Conservation (phyloP, 2,888 invertebrate genomes). For the Drosophila testacea region DNA sequence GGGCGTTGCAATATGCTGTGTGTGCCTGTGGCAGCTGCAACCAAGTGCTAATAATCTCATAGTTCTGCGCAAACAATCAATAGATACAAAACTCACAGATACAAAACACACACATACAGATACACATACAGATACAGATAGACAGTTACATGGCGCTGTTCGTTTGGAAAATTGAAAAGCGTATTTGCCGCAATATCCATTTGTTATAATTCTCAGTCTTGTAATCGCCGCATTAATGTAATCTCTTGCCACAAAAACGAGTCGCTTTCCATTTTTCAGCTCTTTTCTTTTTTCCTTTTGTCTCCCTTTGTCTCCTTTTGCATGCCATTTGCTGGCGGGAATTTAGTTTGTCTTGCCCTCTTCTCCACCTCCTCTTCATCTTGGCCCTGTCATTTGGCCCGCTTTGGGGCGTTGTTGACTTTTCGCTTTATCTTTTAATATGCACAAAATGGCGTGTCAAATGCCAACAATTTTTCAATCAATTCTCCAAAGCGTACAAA, state of each 20-base stretch:
- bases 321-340: conserved; percentile 50
- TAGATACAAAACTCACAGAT: conserved; percentile 40
- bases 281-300: background rate
- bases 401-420: conserved; percentile 66
- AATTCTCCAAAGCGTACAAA: conserved; percentile 54
- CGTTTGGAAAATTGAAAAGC: conserved; percentile 59
- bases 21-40: conserved; percentile 72
- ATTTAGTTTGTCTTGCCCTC: background rate
- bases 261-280: conserved; percentile 25
- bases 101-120: background rate
- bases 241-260: conserved; percentile 65
- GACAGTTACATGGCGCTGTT: conserved; percentile 23
- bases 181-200: conserved; percentile 61
- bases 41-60: conserved; percentile 83
- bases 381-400: conserved; percentile 5
- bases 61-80: conserved; percentile 73
- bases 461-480: conserved; percentile 73
- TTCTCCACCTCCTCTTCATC: conserved; percentile 2
- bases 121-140: conserved; percentile 9
- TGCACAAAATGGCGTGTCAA: conserved; percentile 78
- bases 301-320: conserved; percentile 3
- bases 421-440: conserved; percentile 77
- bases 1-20: conserved; percentile 58
- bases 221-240: conserved; percentile 73
- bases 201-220: conserved; percentile 55